phyloP scores from a whole-genome alignment of 1,140 invertebrate species.

The Zaprionus africanus region DNA sequence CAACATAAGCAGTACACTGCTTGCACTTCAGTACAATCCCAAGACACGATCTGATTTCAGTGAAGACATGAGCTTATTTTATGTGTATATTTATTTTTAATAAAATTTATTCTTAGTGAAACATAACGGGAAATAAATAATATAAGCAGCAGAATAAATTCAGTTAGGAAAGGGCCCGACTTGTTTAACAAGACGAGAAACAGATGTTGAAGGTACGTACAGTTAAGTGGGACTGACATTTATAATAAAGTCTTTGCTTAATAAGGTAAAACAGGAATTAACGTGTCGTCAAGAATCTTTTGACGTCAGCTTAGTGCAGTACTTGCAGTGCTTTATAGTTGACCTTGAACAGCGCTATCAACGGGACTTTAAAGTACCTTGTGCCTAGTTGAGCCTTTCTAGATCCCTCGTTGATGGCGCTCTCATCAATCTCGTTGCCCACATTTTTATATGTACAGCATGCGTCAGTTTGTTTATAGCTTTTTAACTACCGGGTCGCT shows the following conservation, averaged over 20 bases:
- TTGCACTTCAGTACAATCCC: too few relatives aligned
- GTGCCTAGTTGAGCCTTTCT: neutral
- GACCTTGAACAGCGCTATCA: conserved; percentile 39
- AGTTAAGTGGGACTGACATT: neutral
- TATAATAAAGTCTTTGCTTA: neutral
- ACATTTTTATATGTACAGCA: conserved; percentile 9
- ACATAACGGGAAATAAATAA: too few relatives aligned
- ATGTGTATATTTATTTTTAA: too few relatives aligned
- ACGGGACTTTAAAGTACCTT: conserved; percentile 17
- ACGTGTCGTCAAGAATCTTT: conserved; percentile 9
- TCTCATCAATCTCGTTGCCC: conserved; percentile 1
- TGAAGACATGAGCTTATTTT: too few relatives aligned
- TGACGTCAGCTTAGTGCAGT: conserved; percentile 46
- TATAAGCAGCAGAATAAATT: too few relatives aligned
- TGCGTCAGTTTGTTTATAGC: conserved; percentile 16
- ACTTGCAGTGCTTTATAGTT: conserved; percentile 1
- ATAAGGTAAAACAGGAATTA: neutral
- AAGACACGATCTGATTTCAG: too few relatives aligned
- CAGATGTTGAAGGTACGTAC: neutral
- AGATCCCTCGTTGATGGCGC: neutral
- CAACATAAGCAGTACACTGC: too few relatives aligned
- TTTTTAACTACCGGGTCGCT: conserved; percentile 29
- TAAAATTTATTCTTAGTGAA: too few relatives aligned
- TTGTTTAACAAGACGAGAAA: too few relatives aligned
- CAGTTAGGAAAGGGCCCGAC: too few relatives aligned